Percentiles rank a stretch among this genome's conserved stretches.
Evolutionary conservation across 2,113 vertebrate genomes (phyloP).

Genomic region (Donacobius atricapilla): DNA sequence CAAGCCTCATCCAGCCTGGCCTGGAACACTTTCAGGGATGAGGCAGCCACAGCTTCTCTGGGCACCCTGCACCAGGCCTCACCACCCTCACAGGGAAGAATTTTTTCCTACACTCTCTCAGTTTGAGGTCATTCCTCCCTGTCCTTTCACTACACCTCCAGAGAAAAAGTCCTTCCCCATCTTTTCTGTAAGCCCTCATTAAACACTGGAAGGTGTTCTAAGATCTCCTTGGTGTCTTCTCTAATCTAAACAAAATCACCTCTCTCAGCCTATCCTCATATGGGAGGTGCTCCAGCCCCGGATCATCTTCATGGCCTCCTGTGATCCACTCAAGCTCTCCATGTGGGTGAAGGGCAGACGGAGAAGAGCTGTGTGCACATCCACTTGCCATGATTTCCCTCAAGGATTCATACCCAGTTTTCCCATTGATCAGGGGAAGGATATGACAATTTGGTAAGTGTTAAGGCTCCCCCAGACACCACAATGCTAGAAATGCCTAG

Average conservation of each 20-base stretch:
- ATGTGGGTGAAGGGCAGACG: background rate
- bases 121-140: background rate
- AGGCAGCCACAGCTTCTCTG: rapidly evolving
- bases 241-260: background rate
- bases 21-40: background rate
- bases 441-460: background rate
- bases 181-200: background rate
- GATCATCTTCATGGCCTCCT: background rate
- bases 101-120: background rate
- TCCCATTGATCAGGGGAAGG: background rate
- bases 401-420: background rate
- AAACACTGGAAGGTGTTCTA: background rate
- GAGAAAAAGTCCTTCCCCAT: background rate
- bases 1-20: background rate
- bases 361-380: background rate
- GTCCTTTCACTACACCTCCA: background rate
- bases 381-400: background rate
- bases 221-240: background rate
- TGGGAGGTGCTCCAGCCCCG: background rate
- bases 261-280: background rate
- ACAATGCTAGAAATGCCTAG: background rate
- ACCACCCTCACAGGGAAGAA: background rate
- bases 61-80: background rate
- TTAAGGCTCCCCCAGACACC: background rate
- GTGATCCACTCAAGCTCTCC: rapidly evolving